Percentiles rank a stretch among this genome's conserved stretches.
Conservation (phyloP, 2,113 vertebrate species). For the Varanus komodoensis region DNA sequence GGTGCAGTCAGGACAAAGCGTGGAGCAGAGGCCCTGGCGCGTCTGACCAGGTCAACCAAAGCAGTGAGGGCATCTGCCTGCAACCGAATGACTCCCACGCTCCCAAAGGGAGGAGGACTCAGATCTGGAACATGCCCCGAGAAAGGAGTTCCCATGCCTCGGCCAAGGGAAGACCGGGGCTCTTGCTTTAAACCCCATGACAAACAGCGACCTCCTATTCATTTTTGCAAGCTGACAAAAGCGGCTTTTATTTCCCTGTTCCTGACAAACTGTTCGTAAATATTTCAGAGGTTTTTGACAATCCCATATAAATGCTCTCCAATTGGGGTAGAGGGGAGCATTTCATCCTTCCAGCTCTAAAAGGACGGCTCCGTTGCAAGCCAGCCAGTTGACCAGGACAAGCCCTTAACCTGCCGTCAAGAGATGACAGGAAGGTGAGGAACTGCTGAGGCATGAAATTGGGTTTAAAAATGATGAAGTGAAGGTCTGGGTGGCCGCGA, state of each 20-base stretch:
- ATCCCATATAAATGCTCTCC: slow-evolving; percentile 32
- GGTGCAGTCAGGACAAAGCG: too few species aligned
- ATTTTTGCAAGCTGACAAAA: slow-evolving; percentile 54
- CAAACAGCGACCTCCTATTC: slow-evolving; percentile 64
- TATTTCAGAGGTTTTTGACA: slow-evolving; percentile 34
- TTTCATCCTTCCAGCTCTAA: not conserved
- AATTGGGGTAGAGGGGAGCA: slow-evolving; percentile 37
- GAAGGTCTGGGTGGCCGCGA: slow-evolving; percentile 49
- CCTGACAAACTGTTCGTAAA: slow-evolving; percentile 38
- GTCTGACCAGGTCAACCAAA: not conserved
- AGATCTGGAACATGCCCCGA: slow-evolving; percentile 30
- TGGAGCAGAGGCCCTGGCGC: too few species aligned
- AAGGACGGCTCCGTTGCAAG: slow-evolving; percentile 20
- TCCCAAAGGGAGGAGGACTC: not conserved
- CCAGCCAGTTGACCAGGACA: slow-evolving; percentile 31
- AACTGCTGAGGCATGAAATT: slow-evolving; percentile 77
- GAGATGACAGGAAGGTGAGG: slow-evolving; percentile 62
- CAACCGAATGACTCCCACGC: not conserved
- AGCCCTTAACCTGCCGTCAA: slow-evolving; percentile 51
- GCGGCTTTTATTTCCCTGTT: slow-evolving; percentile 38
- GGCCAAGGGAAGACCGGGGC: slow-evolving; percentile 58
- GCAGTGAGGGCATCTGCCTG: not conserved
- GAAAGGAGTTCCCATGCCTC: slow-evolving; percentile 16
- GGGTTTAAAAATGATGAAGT: slow-evolving; percentile 77
- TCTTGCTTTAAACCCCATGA: slow-evolving; percentile 56